Evolutionary conservation across 2,797 vertebrate species (phyloP).

Genomic region (Myotis daubentonii): DNA sequence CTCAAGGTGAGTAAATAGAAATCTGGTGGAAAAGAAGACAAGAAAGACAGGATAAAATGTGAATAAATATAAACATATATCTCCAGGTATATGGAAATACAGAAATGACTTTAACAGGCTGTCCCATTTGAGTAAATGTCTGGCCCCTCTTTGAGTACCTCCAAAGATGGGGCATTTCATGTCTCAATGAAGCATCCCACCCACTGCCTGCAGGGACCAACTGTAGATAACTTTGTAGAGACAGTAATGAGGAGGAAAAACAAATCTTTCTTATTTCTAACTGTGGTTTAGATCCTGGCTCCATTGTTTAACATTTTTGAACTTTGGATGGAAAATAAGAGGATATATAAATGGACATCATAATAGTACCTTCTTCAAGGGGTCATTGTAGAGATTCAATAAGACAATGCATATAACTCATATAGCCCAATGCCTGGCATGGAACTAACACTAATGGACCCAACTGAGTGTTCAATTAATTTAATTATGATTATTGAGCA

Average conservation of each 20-base stretch:
- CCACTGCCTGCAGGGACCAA: background rate
- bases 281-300: background rate
- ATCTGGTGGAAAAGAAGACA: background rate
- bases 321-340: background rate
- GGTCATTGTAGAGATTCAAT: background rate
- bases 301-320: background rate
- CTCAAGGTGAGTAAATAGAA: background rate
- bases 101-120: background rate
- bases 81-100: background rate
- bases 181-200: background rate
- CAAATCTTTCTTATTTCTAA: background rate
- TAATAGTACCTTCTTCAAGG: background rate
- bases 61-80: background rate
- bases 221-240: background rate
- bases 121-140: background rate
- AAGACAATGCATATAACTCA: background rate
- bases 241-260: background rate
- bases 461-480: background rate
- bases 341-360: background rate
- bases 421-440: background rate
- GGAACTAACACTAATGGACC: background rate
- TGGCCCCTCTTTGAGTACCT: background rate
- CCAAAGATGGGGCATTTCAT: fast-evolving
- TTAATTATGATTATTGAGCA: background rate
- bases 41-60: background rate